Evolutionary conservation across 2,888 invertebrate species (phyloP).

Genomic region (Drosophila setosimentum): DNA sequence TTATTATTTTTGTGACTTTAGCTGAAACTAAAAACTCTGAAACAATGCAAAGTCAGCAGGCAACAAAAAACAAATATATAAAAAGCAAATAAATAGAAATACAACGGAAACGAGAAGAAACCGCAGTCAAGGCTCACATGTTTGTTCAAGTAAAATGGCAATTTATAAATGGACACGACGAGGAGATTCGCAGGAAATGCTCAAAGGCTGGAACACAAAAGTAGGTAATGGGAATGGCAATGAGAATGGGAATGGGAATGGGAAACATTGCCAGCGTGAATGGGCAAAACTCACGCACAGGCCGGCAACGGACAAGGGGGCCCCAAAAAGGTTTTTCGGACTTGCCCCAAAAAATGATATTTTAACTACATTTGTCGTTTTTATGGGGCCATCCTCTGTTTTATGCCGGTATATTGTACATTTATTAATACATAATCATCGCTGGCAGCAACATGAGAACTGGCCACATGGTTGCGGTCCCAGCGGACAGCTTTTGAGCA

Average conservation of each 20-base stretch:
- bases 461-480: conserved; percentile 57
- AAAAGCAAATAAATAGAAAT: conserved; percentile 26
- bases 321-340: conserved; percentile 24
- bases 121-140: conserved; percentile 19
- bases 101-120: conserved; percentile 19
- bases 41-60: conserved; percentile 50
- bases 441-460: conserved; percentile 57
- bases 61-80: conserved; percentile 7
- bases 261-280: conserved; percentile 37
- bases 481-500: conserved; percentile 53
- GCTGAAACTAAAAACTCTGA: conserved; percentile 49
- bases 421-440: conserved; percentile 78
- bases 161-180: conserved; percentile 50
- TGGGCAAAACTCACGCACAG: conserved; percentile 72
- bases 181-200: conserved; percentile 53
- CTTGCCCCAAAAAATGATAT: conserved; percentile 56
- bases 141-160: conserved; percentile 32
- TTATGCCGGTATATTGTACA: conserved; percentile 64
- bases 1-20: conserved; percentile 8
- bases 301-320: not conserved
- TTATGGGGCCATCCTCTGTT: conserved; percentile 50
- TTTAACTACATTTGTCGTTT: conserved; percentile 70
- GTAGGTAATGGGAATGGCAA: not conserved
- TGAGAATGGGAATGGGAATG: not conserved
- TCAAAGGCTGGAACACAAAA: conserved; percentile 4